phyloP scores from a whole-genome alignment of 2,113 vertebrate genomes.

The Chloropsis cyanopogon region DNA sequence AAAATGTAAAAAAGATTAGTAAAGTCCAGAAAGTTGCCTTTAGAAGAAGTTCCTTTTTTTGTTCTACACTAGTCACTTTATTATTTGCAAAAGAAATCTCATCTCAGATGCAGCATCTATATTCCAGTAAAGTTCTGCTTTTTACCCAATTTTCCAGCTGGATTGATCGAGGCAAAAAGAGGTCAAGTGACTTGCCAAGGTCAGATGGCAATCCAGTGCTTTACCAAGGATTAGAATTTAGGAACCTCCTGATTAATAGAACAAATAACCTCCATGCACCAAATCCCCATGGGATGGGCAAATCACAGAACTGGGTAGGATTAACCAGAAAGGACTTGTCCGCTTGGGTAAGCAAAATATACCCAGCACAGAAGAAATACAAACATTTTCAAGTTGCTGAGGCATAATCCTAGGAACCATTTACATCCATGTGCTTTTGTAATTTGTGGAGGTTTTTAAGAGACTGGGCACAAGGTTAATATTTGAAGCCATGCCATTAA shows the following conservation, averaged over 20 bases:
- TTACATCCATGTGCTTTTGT: neutral
- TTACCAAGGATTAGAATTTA: slow-evolving; percentile 74
- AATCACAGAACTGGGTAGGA: slow-evolving; percentile 66
- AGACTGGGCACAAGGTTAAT: neutral
- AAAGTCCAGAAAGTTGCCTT: neutral
- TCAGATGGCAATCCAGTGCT: slow-evolving; percentile 67
- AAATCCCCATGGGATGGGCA: slow-evolving; percentile 60
- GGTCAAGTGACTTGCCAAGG: slow-evolving; percentile 71
- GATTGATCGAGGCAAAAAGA: slow-evolving; percentile 64
- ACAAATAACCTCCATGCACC: slow-evolving; percentile 69
- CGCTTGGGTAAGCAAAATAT: slow-evolving; percentile 69
- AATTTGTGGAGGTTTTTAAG: slow-evolving; percentile 24
- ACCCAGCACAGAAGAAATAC: slow-evolving; percentile 61
- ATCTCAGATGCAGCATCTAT: slow-evolving; percentile 56
- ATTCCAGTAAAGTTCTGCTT: slow-evolving; percentile 56
- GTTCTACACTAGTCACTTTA: neutral
- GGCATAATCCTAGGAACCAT: slow-evolving; percentile 46
- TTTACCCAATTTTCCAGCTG: slow-evolving; percentile 70
- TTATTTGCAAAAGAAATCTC: slow-evolving; percentile 9
- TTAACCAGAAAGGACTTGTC: slow-evolving; percentile 66
- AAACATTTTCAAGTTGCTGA: slow-evolving; percentile 65
- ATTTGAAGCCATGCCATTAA: neutral
- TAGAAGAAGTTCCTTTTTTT: neutral
- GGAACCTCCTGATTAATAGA: slow-evolving; percentile 71
- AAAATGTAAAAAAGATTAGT: neutral